Conservation (phyloP, 2,797 vertebrate genomes). For the Scyliorhinus canicula region DNA sequence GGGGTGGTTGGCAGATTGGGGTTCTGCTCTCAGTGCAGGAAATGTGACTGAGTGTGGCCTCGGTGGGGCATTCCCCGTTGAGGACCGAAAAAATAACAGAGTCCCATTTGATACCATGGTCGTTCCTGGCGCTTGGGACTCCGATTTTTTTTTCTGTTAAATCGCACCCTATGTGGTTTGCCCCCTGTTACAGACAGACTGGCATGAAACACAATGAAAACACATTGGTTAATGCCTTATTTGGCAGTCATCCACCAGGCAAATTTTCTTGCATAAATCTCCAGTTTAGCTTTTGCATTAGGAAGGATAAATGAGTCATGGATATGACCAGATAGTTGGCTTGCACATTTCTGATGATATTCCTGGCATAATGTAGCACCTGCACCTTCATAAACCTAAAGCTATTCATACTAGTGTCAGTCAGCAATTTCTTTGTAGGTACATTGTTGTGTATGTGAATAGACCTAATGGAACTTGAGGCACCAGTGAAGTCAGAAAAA, state of each 20-base stretch:
- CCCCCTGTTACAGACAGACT: background rate
- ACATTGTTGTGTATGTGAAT: background rate
- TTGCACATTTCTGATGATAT: constrained; percentile 7
- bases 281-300: constrained; percentile 17
- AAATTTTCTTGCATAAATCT: constrained; percentile 31
- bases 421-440: background rate
- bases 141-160: too few relatives aligned
- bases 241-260: constrained; percentile 1
- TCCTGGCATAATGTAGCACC: background rate
- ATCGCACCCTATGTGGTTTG: too few relatives aligned
- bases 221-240: constrained; percentile 2
- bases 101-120: too few relatives aligned
- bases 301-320: constrained; percentile 32
- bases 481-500: background rate
- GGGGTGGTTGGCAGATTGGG: too few relatives aligned
- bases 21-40: too few relatives aligned
- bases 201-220: background rate
- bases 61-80: too few relatives aligned
- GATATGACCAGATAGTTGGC: background rate
- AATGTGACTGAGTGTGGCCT: too few relatives aligned
- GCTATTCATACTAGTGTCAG: background rate
- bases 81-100: too few relatives aligned
- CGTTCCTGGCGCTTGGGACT: too few relatives aligned
- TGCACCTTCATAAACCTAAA: constrained; percentile 3
- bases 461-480: constrained; percentile 1